phyloP scores from a whole-genome alignment of 2,797 vertebrate species.

The Ptychobarbus kaznakovi region DNA sequence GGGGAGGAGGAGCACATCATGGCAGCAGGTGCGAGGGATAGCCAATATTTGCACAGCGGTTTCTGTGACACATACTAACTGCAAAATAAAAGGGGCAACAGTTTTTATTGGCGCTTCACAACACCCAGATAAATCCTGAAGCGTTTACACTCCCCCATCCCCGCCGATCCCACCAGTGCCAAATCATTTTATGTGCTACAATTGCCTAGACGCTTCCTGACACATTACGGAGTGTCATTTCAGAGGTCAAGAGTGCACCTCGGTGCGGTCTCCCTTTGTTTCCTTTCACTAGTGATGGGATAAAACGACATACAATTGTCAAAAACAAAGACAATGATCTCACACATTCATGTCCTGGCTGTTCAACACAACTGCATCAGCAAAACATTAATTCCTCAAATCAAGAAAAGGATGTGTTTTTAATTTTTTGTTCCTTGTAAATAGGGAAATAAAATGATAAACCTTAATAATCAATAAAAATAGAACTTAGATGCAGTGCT shows the following conservation, averaged over 20 bases:
- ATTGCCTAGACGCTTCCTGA: slow-evolving; percentile 78
- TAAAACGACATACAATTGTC: neutral
- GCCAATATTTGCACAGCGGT: slow-evolving; percentile 80
- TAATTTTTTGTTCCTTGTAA: neutral
- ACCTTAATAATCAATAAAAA: too few relatives aligned
- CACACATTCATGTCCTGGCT: neutral
- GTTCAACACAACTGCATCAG: neutral
- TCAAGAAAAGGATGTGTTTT: too few relatives aligned
- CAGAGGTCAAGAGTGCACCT: slow-evolving; percentile 74
- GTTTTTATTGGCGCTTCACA: slow-evolving; percentile 73
- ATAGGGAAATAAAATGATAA: neutral
- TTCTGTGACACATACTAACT: slow-evolving; percentile 73
- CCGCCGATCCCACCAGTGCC: slow-evolving; percentile 24
- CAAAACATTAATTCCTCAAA: neutral
- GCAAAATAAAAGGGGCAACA: slow-evolving; percentile 69
- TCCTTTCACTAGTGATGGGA: slow-evolving; percentile 27
- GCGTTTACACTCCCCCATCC: slow-evolving; percentile 65
- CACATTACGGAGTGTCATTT: slow-evolving; percentile 71
- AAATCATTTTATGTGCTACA: slow-evolving; percentile 76
- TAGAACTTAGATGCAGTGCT: too few relatives aligned
- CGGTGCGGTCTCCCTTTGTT: slow-evolving; percentile 19
- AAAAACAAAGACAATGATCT: neutral
- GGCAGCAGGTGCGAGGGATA: slow-evolving; percentile 82
- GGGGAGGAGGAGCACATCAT: slow-evolving; percentile 62
- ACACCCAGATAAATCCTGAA: slow-evolving; percentile 78